These are phyloP conservation scores for Xanthorhoe designata DNA, from an alignment of 2,888 invertebrate species.

Conservation along the genomic window DNA sequence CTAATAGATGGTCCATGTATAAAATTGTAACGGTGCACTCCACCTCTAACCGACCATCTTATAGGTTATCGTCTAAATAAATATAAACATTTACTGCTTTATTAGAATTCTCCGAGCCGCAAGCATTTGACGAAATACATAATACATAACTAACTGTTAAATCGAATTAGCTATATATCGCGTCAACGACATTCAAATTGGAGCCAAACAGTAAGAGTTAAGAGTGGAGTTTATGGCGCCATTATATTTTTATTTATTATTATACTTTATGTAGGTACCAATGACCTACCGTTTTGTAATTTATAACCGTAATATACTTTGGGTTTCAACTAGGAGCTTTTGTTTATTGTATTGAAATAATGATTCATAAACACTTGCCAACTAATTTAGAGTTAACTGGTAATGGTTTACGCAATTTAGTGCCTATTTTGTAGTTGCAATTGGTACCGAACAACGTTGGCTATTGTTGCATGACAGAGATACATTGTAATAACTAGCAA, in stretches of 20 bases:
- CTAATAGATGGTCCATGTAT: constrained; percentile 75
- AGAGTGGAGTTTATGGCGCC: constrained; percentile 54
- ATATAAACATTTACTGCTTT: constrained; percentile 77
- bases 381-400: constrained; percentile 72
- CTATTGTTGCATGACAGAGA: constrained; percentile 81
- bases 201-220: constrained; percentile 47
- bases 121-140: constrained; percentile 69
- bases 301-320: constrained; percentile 40
- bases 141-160: constrained; percentile 72
- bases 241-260: constrained; percentile 51
- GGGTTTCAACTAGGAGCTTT: constrained; percentile 46
- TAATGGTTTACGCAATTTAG: constrained; percentile 80
- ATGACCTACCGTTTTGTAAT: constrained; percentile 44
- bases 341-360: constrained; percentile 64
- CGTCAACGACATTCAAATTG: constrained; percentile 51
- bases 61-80: constrained; percentile 67
- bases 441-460: constrained; percentile 75
- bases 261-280: constrained; percentile 34
- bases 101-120: constrained; percentile 68
- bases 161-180: constrained; percentile 55
- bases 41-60: constrained; percentile 62
- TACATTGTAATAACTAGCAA: constrained; percentile 73
- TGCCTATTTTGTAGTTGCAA: constrained; percentile 76
- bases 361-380: constrained; percentile 77
- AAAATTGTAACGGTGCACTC: constrained; percentile 80